Evolutionary conservation across 2,888 invertebrate species (phyloP), one percentile per base, ranked within the genome.

Genomic region (Phymatocera aterrima): DNA sequence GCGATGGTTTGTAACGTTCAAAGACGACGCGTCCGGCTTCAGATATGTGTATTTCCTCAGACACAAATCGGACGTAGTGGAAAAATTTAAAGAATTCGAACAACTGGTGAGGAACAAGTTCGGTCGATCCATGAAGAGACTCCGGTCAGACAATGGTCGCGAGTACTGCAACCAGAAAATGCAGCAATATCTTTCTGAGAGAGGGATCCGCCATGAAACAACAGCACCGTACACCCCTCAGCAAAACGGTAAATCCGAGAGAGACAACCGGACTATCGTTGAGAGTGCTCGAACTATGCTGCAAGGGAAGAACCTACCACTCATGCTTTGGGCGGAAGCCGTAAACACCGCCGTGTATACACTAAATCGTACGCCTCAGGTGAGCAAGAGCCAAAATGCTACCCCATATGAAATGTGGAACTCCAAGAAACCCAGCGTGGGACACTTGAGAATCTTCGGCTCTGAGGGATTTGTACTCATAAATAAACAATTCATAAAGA

Each of bases 11-110:
- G 75, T 84, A 4, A 80, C 79, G n/a, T 86, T 87, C 51, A 86
- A 84, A 46, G 83, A 86, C 78, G 84, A 87, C 77, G 85, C 81
- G 54, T 80, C 83, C 5, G 82, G 83, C 68, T 86, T 81, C 78
- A 79, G 85, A 8, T 48, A 80, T 21, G 84, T 87, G 15, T 86
- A 81, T 70, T 86, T 85, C 77, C 57, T 87, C 15, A 83, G 83
- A 80, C 79, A 84, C 34, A 81, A 80, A 46, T 74, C 77, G 40
- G 80, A 81, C 18, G 79, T 79, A 2, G 77, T 48, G 5, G 79
- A 75, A 12, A 21, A 34, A 21, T 81, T 81, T 54, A 48, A 77
- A n/a, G 40, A 79, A 24, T 78, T 34, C 34, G 80, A 75, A 24
- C 77, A 46, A 28, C 28, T 68, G n/a, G 37, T 78, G 8, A 18